Evolutionary conservation across 1,140 invertebrate genomes (phyloP).

Genomic region (Drosophila nebulosa): DNA sequence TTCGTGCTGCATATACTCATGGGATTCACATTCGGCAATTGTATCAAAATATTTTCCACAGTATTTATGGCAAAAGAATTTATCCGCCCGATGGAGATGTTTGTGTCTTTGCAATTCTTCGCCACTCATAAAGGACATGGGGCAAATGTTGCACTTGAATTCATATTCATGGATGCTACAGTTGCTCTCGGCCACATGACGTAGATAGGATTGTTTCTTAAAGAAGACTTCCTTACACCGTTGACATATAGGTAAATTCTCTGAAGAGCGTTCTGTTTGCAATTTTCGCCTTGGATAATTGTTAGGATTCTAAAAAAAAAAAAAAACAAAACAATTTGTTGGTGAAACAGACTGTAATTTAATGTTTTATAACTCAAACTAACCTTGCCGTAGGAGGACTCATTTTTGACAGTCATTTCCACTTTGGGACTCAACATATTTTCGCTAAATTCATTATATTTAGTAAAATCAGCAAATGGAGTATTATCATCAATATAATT

Average conservation of each 20-base stretch:
- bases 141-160: constrained; percentile 72
- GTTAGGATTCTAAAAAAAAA: constrained; percentile 40
- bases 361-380: neutral
- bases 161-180: constrained; percentile 75
- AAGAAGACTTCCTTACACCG: constrained; percentile 79
- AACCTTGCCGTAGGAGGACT: constrained; percentile 52
- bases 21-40: constrained; percentile 67
- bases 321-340: neutral
- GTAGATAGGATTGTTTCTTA: constrained; percentile 66
- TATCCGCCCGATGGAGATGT: constrained; percentile 58
- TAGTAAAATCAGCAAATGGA: constrained; percentile 65
- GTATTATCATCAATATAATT: constrained; percentile 69
- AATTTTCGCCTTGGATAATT: constrained; percentile 67
- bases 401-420: constrained; percentile 56
- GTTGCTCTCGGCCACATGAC: constrained; percentile 66
- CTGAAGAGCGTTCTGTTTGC: constrained; percentile 58
- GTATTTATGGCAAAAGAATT: constrained; percentile 76
- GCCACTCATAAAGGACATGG: constrained; percentile 71
- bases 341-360: too few species aligned
- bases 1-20: constrained; percentile 76
- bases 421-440: constrained; percentile 67
- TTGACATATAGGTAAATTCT: constrained; percentile 66
- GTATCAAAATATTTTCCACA: constrained; percentile 72
- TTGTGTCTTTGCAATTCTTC: constrained; percentile 69
- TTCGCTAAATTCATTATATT: constrained; percentile 54